Percentiles rank a stretch among this genome's conserved stretches.
phyloP scores from a whole-genome alignment of 2,797 vertebrate species.

The Lutra lutra region DNA sequence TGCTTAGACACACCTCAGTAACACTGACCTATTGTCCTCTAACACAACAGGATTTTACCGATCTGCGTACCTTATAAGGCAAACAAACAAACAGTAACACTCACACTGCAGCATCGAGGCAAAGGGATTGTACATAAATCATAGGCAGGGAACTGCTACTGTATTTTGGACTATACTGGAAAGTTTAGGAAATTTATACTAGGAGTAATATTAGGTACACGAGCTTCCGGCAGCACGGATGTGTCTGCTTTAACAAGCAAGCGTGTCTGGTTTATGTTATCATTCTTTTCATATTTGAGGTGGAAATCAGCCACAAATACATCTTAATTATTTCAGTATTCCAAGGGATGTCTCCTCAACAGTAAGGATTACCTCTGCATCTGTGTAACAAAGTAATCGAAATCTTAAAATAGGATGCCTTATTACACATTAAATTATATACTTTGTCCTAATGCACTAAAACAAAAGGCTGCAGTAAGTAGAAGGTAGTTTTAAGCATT shows the following conservation, averaged over 20 bases:
- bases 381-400: conserved; percentile 46
- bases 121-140: neutral
- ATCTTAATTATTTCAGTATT: conserved; percentile 31
- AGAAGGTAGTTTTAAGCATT: neutral
- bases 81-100: neutral
- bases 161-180: neutral
- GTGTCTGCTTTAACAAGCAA: neutral
- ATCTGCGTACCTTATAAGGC: conserved; percentile 43
- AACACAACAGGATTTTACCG: neutral
- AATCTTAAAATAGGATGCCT: neutral
- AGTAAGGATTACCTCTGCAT: neutral
- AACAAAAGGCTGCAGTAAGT: conserved; percentile 41
- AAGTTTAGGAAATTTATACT: conserved; percentile 7
- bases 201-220: neutral
- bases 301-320: neutral
- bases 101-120: neutral
- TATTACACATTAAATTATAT: conserved; percentile 36
- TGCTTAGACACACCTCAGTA: conserved; percentile 38
- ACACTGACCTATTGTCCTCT: conserved; percentile 54
- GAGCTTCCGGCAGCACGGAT: neutral
- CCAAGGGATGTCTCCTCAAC: neutral
- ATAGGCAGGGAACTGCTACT: neutral
- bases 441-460: neutral
- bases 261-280: neutral
- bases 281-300: neutral